These are phyloP conservation scores for Equus quagga DNA, from an alignment of 2,113 vertebrate species.

Conservation along the genomic window DNA sequence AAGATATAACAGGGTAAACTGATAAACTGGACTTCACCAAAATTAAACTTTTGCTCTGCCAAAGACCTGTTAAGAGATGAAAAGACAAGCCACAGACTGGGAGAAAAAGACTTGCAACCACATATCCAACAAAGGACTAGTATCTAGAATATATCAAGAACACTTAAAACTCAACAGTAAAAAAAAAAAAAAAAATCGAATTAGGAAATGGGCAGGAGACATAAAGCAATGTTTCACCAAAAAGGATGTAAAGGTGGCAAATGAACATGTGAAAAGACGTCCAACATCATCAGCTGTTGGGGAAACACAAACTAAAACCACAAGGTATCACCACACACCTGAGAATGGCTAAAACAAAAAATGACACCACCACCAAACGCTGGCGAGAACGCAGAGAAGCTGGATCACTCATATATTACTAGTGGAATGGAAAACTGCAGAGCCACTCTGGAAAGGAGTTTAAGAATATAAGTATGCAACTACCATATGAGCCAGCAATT, in stretches of 20 bases:
- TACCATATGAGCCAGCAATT: background rate
- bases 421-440: accelerated
- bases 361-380: background rate
- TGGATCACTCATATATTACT: accelerated
- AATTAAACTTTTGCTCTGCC: background rate
- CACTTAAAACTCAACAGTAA: background rate
- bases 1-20: background rate
- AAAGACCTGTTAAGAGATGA: background rate
- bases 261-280: background rate
- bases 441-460: background rate
- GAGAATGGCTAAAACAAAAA: background rate
- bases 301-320: background rate
- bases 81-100: background rate
- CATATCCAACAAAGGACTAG: background rate
- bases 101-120: background rate
- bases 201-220: background rate
- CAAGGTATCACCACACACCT: background rate
- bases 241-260: background rate
- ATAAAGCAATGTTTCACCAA: background rate
- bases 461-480: background rate
- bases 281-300: background rate
- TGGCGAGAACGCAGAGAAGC: background rate
- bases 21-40: background rate
- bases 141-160: background rate
- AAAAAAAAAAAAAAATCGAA: background rate